A percentile compares a stretch with the other conserved stretches of the same genome.
phyloP scores from a whole-genome alignment of 2,797 vertebrate genomes.

The Sebastes cheni region DNA sequence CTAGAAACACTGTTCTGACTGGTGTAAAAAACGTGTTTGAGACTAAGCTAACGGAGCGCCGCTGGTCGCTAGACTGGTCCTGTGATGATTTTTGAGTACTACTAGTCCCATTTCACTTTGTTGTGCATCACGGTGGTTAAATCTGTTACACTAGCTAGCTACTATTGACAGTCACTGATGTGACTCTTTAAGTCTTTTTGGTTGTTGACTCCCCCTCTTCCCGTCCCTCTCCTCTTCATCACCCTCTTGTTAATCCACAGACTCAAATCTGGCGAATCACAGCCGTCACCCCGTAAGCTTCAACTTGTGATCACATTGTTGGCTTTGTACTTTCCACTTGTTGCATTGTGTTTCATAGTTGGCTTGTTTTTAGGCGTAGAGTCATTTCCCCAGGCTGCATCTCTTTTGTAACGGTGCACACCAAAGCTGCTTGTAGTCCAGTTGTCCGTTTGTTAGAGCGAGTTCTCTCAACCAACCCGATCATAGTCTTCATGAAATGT shows the following conservation, averaged over 20 bases:
- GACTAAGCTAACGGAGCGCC: slow-evolving; percentile 60
- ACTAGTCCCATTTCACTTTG: slow-evolving; percentile 61
- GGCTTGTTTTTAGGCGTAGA: slow-evolving; percentile 39
- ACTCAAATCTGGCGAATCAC: slow-evolving; percentile 21
- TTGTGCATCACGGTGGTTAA: slow-evolving; percentile 70
- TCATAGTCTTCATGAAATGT: slow-evolving; percentile 58
- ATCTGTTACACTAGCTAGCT: slow-evolving; percentile 62
- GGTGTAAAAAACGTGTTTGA: slow-evolving; percentile 63
- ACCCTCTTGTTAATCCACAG: slow-evolving; percentile 16
- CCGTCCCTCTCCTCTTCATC: not conserved
- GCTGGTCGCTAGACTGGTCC: slow-evolving; percentile 65
- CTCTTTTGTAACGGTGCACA: slow-evolving; percentile 67
- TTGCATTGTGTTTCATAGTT: slow-evolving; percentile 49
- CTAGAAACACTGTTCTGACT: slow-evolving; percentile 59
- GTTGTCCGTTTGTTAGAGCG: slow-evolving; percentile 34
- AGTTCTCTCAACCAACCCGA: slow-evolving; percentile 20
- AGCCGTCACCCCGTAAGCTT: slow-evolving; percentile 30
- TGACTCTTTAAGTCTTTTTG: slow-evolving; percentile 4
- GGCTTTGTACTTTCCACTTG: slow-evolving; percentile 42
- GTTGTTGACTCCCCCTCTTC: not conserved
- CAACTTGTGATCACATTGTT: slow-evolving; percentile 32
- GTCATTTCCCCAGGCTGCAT: slow-evolving; percentile 56
- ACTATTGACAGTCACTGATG: slow-evolving; percentile 52
- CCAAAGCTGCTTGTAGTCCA: slow-evolving; percentile 76
- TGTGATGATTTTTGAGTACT: slow-evolving; percentile 64